Evolutionary conservation across 2,113 vertebrate species (phyloP).

Genomic region (Anhinga rufa): DNA sequence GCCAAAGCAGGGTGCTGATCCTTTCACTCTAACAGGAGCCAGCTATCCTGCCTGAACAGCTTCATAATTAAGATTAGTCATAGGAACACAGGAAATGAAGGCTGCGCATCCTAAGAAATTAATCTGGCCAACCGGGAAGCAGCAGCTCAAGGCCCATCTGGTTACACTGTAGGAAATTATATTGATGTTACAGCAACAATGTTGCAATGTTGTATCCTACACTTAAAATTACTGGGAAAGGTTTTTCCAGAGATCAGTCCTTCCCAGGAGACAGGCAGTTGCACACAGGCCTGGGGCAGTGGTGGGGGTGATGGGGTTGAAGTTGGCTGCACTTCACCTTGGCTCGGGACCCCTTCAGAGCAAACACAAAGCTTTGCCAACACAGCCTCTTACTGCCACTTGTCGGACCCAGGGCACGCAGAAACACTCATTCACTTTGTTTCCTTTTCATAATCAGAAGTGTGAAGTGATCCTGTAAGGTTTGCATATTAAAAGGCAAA

Average conservation of each 20-base stretch:
- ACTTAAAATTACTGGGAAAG: background rate
- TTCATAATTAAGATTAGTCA: background rate
- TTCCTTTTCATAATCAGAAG: background rate
- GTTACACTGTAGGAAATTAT: background rate
- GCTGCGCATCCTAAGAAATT: background rate
- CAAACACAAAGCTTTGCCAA: background rate
- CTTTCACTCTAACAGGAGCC: background rate
- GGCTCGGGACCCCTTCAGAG: background rate
- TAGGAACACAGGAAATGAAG: background rate
- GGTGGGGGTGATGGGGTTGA: background rate
- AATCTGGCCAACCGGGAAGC: background rate
- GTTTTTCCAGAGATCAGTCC: background rate
- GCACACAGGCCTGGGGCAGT: rapidly evolving
- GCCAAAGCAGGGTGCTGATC: background rate
- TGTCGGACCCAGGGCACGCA: background rate
- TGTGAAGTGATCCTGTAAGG: background rate
- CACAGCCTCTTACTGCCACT: background rate
- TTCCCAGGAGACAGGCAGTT: background rate
- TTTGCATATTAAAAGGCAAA: background rate
- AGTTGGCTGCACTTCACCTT: rapidly evolving
- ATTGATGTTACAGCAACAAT: background rate
- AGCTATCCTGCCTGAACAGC: background rate
- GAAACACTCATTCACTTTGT: background rate
- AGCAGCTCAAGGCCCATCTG: background rate
- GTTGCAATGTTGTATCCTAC: background rate